Evolutionary conservation across 2,797 vertebrate genomes (phyloP).

Genomic region (Megalops cyprinoides): DNA sequence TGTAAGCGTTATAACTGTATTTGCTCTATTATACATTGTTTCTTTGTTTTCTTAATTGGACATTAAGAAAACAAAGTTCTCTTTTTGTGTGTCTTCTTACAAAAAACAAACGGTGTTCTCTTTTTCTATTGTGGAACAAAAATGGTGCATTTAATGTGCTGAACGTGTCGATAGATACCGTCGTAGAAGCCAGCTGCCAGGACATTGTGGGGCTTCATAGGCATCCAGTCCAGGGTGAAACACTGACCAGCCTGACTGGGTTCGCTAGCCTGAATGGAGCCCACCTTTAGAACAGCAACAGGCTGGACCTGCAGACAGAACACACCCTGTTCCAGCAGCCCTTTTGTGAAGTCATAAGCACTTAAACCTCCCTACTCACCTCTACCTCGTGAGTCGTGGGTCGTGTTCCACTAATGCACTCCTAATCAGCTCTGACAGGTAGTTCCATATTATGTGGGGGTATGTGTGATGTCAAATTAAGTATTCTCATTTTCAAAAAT

Average conservation of each 20-base stretch:
- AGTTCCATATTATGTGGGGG: no score
- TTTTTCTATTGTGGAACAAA: no score
- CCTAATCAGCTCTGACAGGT: neutral
- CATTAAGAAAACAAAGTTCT: no score
- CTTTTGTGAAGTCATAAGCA: neutral
- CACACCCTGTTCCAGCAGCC: neutral
- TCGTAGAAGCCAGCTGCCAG: conserved; percentile 91
- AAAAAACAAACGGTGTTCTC: neutral
- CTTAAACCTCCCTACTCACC: neutral
- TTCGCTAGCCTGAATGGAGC: conserved; percentile 78
- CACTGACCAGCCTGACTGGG: conserved; percentile 79
- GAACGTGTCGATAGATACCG: conserved; percentile 65
- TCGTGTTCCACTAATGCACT: neutral
- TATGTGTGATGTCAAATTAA: no score
- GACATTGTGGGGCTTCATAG: conserved; percentile 84
- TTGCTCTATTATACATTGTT: no score
- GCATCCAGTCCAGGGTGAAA: conserved; percentile 89
- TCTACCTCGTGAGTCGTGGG: neutral
- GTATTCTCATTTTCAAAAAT: neutral
- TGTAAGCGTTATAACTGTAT: no score
- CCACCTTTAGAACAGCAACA: conserved; percentile 80
- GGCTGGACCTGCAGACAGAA: conserved; percentile 70
- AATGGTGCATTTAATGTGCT: neutral
- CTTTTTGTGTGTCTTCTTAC: no score
- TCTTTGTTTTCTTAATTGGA: no score